Evolutionary conservation across 2,797 vertebrate species (phyloP).

Genomic region (Coluber constrictor): DNA sequence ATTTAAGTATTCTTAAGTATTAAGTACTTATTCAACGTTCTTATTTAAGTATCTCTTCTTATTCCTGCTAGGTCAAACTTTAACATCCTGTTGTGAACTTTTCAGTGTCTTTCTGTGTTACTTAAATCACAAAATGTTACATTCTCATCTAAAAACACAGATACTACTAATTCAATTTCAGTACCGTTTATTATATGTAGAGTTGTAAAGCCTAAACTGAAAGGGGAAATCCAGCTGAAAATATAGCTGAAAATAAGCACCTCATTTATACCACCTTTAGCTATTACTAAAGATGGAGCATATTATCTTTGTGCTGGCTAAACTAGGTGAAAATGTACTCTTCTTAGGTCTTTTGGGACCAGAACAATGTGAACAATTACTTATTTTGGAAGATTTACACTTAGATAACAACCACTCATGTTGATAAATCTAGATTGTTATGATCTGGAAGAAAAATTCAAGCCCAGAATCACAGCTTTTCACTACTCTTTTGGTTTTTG

Average conservation of each 20-base stretch:
- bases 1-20: constrained; percentile 4
- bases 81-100: neutral
- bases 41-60: neutral
- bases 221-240: neutral
- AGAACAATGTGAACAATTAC: neutral
- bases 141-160: neutral
- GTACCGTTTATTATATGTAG: neutral
- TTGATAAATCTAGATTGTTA: neutral
- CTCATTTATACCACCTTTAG: neutral
- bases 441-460: neutral
- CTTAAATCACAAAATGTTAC: neutral
- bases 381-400: neutral
- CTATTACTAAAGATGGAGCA: neutral
- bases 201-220: neutral
- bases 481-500: neutral
- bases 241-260: neutral
- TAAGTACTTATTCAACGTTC: neutral
- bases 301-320: neutral
- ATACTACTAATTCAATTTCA: neutral
- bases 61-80: neutral
- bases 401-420: neutral
- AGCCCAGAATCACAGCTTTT: neutral
- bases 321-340: neutral
- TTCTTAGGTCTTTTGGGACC: neutral
- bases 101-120: neutral